These are phyloP conservation scores for Chrysemys picta DNA, from an alignment of 2,113 vertebrate species.

Conservation along the genomic window DNA sequence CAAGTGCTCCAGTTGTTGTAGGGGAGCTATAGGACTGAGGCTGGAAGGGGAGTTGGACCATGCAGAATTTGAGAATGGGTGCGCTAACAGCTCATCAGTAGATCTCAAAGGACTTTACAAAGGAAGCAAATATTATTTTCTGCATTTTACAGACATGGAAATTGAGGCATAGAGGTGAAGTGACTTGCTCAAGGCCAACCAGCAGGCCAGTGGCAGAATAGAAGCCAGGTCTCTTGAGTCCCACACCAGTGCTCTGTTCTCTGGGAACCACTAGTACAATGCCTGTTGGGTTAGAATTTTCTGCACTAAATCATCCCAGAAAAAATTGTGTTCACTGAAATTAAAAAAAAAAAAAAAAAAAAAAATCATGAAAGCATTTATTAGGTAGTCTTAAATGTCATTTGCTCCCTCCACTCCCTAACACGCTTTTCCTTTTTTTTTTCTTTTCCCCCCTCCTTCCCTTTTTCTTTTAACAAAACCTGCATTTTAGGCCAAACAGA, in stretches of 20 bases:
- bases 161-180: background rate
- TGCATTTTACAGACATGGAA: background rate
- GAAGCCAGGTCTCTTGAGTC: background rate
- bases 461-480: background rate
- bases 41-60: background rate
- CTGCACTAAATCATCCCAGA: background rate
- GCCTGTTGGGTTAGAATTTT: background rate
- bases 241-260: background rate
- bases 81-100: background rate
- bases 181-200: background rate
- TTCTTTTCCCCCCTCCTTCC: no score
- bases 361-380: background rate
- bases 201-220: background rate
- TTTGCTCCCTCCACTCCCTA: background rate
- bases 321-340: background rate
- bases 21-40: background rate
- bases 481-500: background rate
- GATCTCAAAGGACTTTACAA: background rate
- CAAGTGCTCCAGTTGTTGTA: background rate
- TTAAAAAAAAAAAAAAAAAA: background rate
- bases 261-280: background rate
- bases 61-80: background rate
- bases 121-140: background rate
- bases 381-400: background rate
- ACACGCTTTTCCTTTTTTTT: background rate